Evolutionary conservation across 2,113 vertebrate genomes (phyloP).

Genomic region (Eptesicus fuscus): DNA sequence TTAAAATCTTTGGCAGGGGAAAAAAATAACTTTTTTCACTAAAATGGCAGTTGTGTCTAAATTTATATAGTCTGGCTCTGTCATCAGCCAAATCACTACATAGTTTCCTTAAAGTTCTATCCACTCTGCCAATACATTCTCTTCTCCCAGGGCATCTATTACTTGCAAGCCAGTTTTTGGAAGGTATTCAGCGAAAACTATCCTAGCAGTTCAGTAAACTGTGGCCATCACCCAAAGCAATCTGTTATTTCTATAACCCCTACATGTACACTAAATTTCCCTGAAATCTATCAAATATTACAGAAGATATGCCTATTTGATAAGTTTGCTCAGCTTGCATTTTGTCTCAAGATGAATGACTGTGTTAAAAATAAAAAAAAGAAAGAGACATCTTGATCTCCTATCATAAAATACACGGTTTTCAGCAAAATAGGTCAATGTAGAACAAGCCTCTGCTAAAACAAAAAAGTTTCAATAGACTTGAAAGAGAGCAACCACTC

Average conservation of each 20-base stretch:
- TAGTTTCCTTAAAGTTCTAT: constrained; percentile 44
- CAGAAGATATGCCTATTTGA: constrained; percentile 10
- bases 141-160: constrained; percentile 50
- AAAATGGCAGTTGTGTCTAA: constrained; percentile 54
- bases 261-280: neutral
- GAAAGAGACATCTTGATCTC: neutral
- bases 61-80: constrained; percentile 56
- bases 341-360: constrained; percentile 45
- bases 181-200: constrained; percentile 42
- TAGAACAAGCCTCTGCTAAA: neutral
- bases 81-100: constrained; percentile 32
- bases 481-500: neutral
- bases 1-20: constrained; percentile 54
- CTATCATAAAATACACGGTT: neutral
- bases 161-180: constrained; percentile 47
- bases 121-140: constrained; percentile 32
- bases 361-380: constrained; percentile 16
- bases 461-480: neutral
- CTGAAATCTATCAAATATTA: constrained; percentile 41
- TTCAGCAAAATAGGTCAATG: constrained; percentile 21
- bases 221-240: constrained; percentile 26
- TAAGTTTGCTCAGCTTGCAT: constrained; percentile 19
- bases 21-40: constrained; percentile 26
- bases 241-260: constrained; percentile 44
- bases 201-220: constrained; percentile 38